phyloP scores from a whole-genome alignment of 2,113 vertebrate species.

The Mastomys natalensis region DNA sequence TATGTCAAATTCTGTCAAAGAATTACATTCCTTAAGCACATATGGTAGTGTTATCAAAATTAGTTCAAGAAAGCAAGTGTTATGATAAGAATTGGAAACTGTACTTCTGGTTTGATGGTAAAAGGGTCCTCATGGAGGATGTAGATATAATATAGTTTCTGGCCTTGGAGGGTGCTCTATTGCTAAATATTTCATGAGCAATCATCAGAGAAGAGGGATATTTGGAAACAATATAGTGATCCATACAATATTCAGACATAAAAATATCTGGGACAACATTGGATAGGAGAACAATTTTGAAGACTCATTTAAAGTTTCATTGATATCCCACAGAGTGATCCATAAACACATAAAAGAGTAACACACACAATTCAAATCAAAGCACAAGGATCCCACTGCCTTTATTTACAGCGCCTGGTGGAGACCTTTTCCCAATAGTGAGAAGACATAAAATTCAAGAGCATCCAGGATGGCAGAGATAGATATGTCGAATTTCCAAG shows the following conservation, averaged over 20 bases:
- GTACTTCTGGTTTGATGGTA: background rate
- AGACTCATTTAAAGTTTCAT: background rate
- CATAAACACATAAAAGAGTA: background rate
- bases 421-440: background rate
- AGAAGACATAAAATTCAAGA: background rate
- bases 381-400: background rate
- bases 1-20: background rate
- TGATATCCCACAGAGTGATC: background rate
- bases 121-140: background rate
- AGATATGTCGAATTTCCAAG: background rate
- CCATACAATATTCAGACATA: background rate
- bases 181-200: background rate
- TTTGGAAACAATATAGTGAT: background rate
- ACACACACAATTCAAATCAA: background rate
- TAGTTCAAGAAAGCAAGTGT: no score
- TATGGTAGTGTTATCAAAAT: background rate
- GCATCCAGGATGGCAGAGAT: background rate
- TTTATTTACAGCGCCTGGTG: background rate
- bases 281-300: background rate
- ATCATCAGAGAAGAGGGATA: background rate
- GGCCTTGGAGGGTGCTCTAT: rapidly evolving
- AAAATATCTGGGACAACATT: background rate
- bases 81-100: background rate
- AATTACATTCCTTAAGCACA: background rate
- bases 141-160: background rate